phyloP scores from a whole-genome alignment of 2,113 vertebrate genomes.

The Dicerorhinus sumatrensis region DNA sequence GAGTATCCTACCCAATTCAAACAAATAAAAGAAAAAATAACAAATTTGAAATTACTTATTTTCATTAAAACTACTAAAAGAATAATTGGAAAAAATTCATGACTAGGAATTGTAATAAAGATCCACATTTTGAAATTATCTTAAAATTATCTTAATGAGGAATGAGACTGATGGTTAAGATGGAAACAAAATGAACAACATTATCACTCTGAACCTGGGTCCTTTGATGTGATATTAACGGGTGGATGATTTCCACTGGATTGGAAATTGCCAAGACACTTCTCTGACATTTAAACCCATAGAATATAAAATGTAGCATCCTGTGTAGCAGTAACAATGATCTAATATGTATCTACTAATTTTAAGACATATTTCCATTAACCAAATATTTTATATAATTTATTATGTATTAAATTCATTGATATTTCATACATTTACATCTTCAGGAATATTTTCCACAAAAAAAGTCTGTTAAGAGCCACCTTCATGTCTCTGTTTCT shows the following conservation, averaged over 20 bases:
- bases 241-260: neutral
- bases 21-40: neutral
- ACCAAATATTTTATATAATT: neutral
- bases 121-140: neutral
- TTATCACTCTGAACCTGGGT: no score
- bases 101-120: neutral
- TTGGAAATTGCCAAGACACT: neutral
- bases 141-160: neutral
- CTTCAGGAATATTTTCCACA: neutral
- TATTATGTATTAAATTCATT: no score
- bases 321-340: neutral
- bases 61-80: neutral
- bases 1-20: neutral
- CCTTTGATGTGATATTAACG: fast-evolving
- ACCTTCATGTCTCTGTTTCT: constrained; percentile 61
- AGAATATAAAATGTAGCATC: neutral
- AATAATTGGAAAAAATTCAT: neutral
- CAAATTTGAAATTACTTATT: neutral
- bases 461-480: neutral
- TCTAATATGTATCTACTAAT: no score
- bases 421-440: neutral
- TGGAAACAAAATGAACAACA: neutral
- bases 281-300: no score
- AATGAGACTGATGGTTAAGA: no score
- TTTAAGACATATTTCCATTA: neutral